Conservation (phyloP, 1,140 invertebrate genomes). For the Drosophila grimshawi region DNA sequence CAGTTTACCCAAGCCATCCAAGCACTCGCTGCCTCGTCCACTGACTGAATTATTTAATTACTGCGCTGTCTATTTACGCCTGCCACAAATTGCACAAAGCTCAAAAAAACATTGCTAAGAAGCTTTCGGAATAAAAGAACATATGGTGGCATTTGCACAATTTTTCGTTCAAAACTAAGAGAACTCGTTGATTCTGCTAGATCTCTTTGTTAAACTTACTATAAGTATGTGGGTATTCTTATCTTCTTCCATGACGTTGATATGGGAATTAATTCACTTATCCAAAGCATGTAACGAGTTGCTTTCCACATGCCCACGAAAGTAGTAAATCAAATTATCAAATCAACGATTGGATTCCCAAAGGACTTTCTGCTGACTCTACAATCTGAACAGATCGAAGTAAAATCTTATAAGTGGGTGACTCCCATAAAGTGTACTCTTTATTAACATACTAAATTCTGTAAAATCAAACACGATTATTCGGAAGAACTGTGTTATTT, state of each 20-base stretch:
- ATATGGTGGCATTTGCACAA: not conserved
- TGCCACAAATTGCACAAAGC: not conserved
- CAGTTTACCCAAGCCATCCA: not conserved
- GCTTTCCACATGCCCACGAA: no score
- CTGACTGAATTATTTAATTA: not conserved
- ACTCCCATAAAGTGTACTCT: no score
- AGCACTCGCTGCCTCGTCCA: not conserved
- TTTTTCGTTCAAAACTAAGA: not conserved
- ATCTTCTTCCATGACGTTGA: not conserved
- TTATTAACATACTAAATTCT: no score
- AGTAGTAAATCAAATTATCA: no score
- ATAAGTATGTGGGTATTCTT: not conserved
- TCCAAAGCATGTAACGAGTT: not conserved
- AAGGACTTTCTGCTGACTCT: no score
- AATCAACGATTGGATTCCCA: no score
- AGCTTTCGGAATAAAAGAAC: conserved; percentile 7
- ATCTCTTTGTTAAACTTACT: not conserved
- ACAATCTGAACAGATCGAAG: no score
- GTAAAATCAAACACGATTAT: no score
- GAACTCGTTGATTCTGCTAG: not conserved
- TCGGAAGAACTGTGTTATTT: no score
- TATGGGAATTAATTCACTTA: not conserved
- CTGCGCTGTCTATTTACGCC: not conserved
- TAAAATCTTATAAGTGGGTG: no score
- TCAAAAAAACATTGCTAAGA: not conserved